Evolutionary conservation across 2,888 invertebrate species (phyloP).

Genomic region (Eupithecia subfuscata): DNA sequence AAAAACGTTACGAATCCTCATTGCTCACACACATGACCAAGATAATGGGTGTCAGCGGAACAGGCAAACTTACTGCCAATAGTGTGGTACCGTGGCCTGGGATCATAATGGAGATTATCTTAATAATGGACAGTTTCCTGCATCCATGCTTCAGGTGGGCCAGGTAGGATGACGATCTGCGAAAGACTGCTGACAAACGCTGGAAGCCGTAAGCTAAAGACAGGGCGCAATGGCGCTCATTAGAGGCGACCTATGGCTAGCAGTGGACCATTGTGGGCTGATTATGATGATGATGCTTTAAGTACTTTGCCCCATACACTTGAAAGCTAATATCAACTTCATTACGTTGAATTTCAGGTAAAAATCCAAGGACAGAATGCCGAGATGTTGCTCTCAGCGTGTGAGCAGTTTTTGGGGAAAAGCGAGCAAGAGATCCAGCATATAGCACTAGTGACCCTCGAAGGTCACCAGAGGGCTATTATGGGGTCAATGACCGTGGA

Average conservation of each 20-base stretch:
- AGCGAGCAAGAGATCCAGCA: conserved; percentile 94
- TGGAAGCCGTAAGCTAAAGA: background rate
- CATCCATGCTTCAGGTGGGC: background rate
- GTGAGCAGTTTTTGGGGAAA: conserved; percentile 97
- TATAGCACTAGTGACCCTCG: conserved; percentile 95
- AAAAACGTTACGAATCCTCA: too few species aligned
- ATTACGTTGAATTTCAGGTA: conserved; percentile 80
- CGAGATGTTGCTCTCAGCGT: conserved; percentile 95
- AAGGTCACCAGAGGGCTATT: conserved; percentile 97
- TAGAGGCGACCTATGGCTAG: background rate
- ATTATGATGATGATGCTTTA: background rate
- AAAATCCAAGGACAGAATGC: conserved; percentile 95
- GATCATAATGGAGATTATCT: background rate
- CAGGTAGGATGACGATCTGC: background rate
- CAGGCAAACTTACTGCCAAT: background rate
- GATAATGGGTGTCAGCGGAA: too few species aligned
- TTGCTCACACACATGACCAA: too few species aligned
- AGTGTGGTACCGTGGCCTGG: background rate
- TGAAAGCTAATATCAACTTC: background rate
- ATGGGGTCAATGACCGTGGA: conserved; percentile 99
- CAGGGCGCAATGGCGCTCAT: background rate
- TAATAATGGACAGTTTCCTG: background rate
- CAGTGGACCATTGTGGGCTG: background rate
- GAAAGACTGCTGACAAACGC: background rate
- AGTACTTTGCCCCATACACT: background rate